Conservation (phyloP, 1,140 invertebrate genomes). For the Zaprionus africanus region DNA sequence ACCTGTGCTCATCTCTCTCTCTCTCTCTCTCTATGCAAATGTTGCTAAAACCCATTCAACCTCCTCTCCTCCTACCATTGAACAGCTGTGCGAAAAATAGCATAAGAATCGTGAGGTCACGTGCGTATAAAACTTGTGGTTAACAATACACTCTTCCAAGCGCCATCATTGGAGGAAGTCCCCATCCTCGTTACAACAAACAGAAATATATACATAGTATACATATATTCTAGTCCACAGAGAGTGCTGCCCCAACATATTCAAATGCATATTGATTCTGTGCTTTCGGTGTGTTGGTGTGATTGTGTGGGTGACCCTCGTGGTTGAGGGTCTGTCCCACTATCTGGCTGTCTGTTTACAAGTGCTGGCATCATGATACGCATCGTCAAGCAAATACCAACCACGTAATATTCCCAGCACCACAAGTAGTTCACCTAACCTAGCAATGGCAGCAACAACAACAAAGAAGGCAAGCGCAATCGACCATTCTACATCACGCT, state of each 20-base stretch:
- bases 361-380: slow-evolving; percentile 73
- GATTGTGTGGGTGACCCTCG: neutral
- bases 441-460: slow-evolving; percentile 31
- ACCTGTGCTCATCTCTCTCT: slow-evolving; percentile 40
- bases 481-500: slow-evolving; percentile 13
- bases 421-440: slow-evolving; percentile 52
- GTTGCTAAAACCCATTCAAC: slow-evolving; percentile 7
- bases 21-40: slow-evolving; percentile 59
- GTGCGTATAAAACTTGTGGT: slow-evolving; percentile 59
- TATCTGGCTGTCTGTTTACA: slow-evolving; percentile 61
- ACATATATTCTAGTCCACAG: slow-evolving; percentile 1
- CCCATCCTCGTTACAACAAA: slow-evolving; percentile 9
- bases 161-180: neutral
- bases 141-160: slow-evolving; percentile 13
- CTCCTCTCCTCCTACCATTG: slow-evolving; percentile 15
- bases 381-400: slow-evolving; percentile 63
- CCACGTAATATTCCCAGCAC: slow-evolving; percentile 20
- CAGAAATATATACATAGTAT: slow-evolving; percentile 1
- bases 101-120: slow-evolving; percentile 57
- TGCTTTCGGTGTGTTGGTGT: slow-evolving; percentile 40
- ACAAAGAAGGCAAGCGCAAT: slow-evolving; percentile 15
- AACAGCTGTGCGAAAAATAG: slow-evolving; percentile 48
- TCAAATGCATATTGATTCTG: slow-evolving; percentile 82
- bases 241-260: slow-evolving; percentile 46
- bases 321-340: slow-evolving; percentile 9